phyloP scores from a whole-genome alignment of 2,888 invertebrate genomes.

The Creontiades dilutus region DNA sequence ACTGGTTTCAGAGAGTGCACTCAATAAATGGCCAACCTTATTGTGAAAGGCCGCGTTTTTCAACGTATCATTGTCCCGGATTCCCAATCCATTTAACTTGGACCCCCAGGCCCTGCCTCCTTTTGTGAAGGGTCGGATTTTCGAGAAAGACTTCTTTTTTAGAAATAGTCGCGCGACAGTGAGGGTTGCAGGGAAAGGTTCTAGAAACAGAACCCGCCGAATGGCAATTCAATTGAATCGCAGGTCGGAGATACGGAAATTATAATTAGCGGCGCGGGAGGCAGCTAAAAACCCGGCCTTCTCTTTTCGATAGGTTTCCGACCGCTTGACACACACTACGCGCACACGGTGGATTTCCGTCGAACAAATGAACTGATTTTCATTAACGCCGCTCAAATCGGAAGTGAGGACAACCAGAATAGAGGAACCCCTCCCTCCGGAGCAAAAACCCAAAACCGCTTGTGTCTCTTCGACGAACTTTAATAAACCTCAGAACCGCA shows the following conservation, averaged over 20 bases:
- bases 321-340: background rate
- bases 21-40: background rate
- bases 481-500: slow-evolving; percentile 41
- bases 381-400: slow-evolving; percentile 43
- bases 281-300: slow-evolving; percentile 1
- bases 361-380: slow-evolving; percentile 63
- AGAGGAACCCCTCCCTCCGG: too few relatives aligned
- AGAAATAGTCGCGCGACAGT: background rate
- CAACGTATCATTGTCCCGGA: background rate
- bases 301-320: background rate
- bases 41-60: background rate
- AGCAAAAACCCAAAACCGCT: slow-evolving; percentile 44
- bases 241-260: background rate
- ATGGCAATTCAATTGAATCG: slow-evolving; percentile 1
- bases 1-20: background rate
- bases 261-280: background rate
- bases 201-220: background rate
- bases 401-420: background rate
- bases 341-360: slow-evolving; percentile 2
- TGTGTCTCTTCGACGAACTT: background rate
- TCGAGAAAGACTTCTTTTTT: background rate
- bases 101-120: background rate
- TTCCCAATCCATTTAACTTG: slow-evolving; percentile 33
- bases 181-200: background rate
- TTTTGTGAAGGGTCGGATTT: background rate